Evolutionary conservation across 2,113 vertebrate genomes (phyloP), one percentile per base, ranked within the genome.

Genomic region (Archocentrus centrarchus): DNA sequence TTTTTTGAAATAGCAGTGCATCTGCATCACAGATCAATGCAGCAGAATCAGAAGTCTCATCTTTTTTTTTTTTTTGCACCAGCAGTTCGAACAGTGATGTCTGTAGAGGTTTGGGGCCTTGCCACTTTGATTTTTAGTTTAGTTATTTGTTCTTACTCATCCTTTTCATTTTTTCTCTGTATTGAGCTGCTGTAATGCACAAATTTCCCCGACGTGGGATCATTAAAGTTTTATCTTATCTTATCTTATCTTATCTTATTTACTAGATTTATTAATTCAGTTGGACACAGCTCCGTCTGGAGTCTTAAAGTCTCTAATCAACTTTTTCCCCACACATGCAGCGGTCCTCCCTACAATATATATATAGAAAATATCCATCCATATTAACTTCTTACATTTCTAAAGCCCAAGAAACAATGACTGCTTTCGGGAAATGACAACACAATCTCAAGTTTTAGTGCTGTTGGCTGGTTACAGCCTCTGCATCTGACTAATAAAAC

Each of bases 11-110:
- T 24, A 50, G 24, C 9, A 50, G 17, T 70, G 41, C 9, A 50
- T 32, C 32, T 37, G 35, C 35, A 6, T 3, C 32, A 50, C 41
- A 68, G 41, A 30, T 70, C 41, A 68, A 7, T 47, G 14, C 14
- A 27, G 9, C 0, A 15, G 3, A 70, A 18, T 47, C 66, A 50
- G 66, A 50, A 50, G 30, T 3, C n/a, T 24, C n/a, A 27, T 27
- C 27, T 27, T 27, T 27, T 27, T 27, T 27, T 27, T 27, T 18
- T 20, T 55, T 53, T 18, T 7, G 50, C 50, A 18, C 17, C 50
- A 53, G 3, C 14, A 47, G 13, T 47, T 47, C 44, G 15, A 14
- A 47, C 14, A 47, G 50, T 53, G 50, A 18, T 18, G 6, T 15
- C 47, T 53, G 50, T 17, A 7, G 50, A 44, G 62, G 37, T 24